Conservation (phyloP, 2,797 vertebrate species). For the Eupleurogrammus muticus region DNA sequence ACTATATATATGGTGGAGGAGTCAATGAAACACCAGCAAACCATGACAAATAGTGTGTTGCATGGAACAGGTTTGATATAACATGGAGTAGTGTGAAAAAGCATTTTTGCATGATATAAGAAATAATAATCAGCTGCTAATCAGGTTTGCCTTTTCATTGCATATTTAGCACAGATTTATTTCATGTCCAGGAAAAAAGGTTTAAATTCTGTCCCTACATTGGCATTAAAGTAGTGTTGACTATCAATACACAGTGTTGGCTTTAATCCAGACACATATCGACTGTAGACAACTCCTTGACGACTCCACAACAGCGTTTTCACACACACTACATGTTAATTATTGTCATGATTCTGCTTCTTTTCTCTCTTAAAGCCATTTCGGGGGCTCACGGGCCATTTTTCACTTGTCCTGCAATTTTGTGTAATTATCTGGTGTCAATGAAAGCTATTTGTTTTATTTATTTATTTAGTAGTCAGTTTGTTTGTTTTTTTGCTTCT, state of each 20-base stretch:
- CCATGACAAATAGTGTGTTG: too few relatives aligned
- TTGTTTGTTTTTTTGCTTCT: constrained; percentile 10
- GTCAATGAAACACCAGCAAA: too few relatives aligned
- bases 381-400: background rate
- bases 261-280: background rate
- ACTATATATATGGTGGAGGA: too few relatives aligned
- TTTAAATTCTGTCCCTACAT: background rate
- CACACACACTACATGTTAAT: background rate
- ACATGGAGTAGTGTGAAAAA: too few relatives aligned
- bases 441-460: constrained; percentile 4
- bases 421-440: constrained; percentile 5
- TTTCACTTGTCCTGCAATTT: constrained; percentile 8
- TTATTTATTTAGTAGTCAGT: constrained; percentile 1
- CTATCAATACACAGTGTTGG: background rate
- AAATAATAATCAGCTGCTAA: background rate
- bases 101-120: too few relatives aligned
- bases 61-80: too few relatives aligned
- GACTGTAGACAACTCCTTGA: background rate
- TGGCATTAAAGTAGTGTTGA: background rate
- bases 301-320: background rate
- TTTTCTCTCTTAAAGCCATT: background rate
- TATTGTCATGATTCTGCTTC: background rate
- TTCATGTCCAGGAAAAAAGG: background rate
- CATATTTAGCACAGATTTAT: background rate
- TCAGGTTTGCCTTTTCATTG: background rate